Conservation (phyloP, 2,113 vertebrate genomes). For the Ginglymostoma cirratum region DNA sequence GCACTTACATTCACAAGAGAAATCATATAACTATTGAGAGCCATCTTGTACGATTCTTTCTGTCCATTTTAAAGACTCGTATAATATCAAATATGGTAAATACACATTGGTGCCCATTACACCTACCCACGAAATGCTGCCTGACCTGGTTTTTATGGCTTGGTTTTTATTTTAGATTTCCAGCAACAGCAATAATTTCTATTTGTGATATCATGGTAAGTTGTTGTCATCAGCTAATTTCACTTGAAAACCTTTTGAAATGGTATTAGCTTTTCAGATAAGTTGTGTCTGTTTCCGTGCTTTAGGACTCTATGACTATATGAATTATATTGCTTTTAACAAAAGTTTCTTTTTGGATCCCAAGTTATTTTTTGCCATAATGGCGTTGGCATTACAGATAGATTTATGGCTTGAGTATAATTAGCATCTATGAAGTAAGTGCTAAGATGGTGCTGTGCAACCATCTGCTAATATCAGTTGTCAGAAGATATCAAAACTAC, state of each 20-base stretch:
- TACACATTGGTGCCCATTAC: too few species aligned
- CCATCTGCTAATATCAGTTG: neutral
- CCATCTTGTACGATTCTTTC: too few species aligned
- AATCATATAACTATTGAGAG: too few species aligned
- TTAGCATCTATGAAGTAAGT: conserved; percentile 15
- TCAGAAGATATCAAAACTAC: neutral
- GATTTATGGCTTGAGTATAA: neutral
- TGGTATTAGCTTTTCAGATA: neutral
- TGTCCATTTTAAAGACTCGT: too few species aligned
- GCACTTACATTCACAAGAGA: too few species aligned
- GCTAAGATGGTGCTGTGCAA: conserved; percentile 3
- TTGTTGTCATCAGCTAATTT: neutral
- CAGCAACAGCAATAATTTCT: neutral
- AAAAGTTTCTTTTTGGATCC: neutral
- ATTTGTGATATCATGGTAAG: neutral
- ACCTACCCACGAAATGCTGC: too few species aligned
- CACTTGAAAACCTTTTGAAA: neutral
- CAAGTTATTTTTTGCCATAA: neutral
- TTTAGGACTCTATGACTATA: neutral
- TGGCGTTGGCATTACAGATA: neutral
- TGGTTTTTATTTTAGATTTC: neutral
- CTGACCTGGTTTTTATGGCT: too few species aligned
- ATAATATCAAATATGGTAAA: too few species aligned
- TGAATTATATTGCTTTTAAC: neutral
- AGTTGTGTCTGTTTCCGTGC: neutral